phyloP scores from a whole-genome alignment of 2,888 invertebrate species.

The Drosophila cyrtoloma region DNA sequence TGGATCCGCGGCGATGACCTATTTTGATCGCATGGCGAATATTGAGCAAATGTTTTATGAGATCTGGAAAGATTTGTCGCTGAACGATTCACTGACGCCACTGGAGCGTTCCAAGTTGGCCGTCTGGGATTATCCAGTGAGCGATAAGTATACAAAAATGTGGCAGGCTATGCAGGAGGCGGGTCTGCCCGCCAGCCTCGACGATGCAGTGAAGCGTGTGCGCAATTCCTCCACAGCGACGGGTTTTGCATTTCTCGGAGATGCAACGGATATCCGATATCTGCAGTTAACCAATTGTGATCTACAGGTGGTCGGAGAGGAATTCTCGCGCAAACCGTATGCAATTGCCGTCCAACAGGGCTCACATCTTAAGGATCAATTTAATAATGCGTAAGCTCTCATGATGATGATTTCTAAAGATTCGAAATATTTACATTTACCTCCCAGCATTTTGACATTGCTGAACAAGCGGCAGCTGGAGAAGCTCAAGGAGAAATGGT shows the following conservation, averaged over 20 bases:
- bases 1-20: conserved; percentile 95
- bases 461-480: conserved; percentile 97
- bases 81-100: conserved; percentile 96
- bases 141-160: conserved; percentile 99
- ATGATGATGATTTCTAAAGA: neutral
- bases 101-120: conserved; percentile 96
- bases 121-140: conserved; percentile 99
- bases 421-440: neutral
- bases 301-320: conserved; percentile 96
- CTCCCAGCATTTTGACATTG: conserved; percentile 93
- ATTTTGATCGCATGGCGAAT: conserved; percentile 97
- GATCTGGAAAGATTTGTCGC: conserved; percentile 99
- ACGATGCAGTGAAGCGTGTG: conserved; percentile 92
- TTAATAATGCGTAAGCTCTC: conserved; percentile 94
- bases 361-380: conserved; percentile 96
- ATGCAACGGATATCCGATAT: conserved; percentile 95
- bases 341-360: conserved; percentile 99
- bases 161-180: conserved; percentile 97
- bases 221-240: conserved; percentile 89
- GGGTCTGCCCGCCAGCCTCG: conserved; percentile 91
- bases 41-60: conserved; percentile 98
- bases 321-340: conserved; percentile 98
- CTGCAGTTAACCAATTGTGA: conserved; percentile 87
- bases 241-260: conserved; percentile 97
- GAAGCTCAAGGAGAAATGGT: conserved; percentile 98